Evolutionary conservation across 2,888 invertebrate genomes (phyloP), one percentile per base, ranked within the genome.

Genomic region (Zaprionus lineosus): DNA sequence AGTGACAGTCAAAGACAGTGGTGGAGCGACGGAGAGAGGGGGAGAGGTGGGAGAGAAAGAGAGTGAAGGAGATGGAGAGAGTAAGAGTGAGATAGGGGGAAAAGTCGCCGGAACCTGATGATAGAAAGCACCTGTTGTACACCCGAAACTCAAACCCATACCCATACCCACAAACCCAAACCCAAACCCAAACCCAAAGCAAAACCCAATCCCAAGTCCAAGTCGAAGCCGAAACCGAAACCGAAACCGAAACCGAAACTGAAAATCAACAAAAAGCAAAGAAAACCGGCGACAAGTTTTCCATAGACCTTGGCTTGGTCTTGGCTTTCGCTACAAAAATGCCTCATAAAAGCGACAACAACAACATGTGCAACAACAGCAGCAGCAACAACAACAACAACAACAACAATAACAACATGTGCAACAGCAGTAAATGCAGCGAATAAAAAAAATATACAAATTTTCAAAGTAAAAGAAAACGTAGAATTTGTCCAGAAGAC

Each of bases 241-340:
- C 51, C 24, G 15, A 60, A 53, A 53, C 36, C 8, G 51, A 61
- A 59, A 56, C 51, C 33, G 46, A 52, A 48, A 69, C 56, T 58
- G 41, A 57, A 53, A 69, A 56, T 50, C 72, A 52, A 63, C 65
- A 62, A 75, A 40, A 18, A 24, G 12, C n/a, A 21, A 28, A 21
- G 39, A 18, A 21, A 34, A 69, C 50, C 66, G 58, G 62, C 79
- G 73, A 83, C 78, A 79, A 84, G 81, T 79, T 86, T 78, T 70
- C 73, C 75, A 69, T 66, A 47, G 63, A 59, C 72, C 31, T 60
- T 56, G 29, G 36, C 12, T 59, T 44, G 67, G 85, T 85, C 86
- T 59, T 44, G 67, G 85, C 86, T 83, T 83, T 82, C 82, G 82
- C 86, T 86, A 82, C 77, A 82, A 82, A 82, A 86, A 82, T 82